Evolutionary conservation across 2,113 vertebrate genomes (phyloP).

Genomic region (Sphaerodactylus townsendi): DNA sequence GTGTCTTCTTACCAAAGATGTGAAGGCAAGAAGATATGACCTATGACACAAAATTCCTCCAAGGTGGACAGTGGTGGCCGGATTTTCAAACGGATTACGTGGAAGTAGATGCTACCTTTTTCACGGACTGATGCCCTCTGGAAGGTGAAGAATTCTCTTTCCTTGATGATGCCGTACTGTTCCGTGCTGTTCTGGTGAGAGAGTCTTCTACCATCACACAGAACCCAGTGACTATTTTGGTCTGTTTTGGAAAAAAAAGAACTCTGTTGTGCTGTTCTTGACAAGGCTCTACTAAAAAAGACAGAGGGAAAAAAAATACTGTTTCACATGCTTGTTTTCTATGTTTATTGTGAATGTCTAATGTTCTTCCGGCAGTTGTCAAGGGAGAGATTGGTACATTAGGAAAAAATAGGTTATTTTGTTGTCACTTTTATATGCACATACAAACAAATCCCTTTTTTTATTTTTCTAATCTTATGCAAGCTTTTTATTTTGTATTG

Average conservation of each 20-base stretch:
- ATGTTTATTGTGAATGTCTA: constrained; percentile 20
- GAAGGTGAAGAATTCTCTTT: constrained; percentile 10
- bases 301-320: constrained; percentile 24
- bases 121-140: constrained; percentile 8
- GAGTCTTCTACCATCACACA: background rate
- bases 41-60: constrained; percentile 34
- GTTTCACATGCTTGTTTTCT: constrained; percentile 39
- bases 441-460: constrained; percentile 34
- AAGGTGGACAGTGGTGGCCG: constrained; percentile 50
- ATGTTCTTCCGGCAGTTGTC: constrained; percentile 46
- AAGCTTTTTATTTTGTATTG: constrained; percentile 47
- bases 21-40: constrained; percentile 52
- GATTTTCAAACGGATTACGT: constrained; percentile 30
- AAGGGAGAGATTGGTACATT: constrained; percentile 33
- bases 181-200: background rate
- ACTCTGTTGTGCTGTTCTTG: background rate
- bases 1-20: constrained; percentile 21
- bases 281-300: constrained; percentile 1
- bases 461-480: constrained; percentile 50
- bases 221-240: constrained; percentile 20
- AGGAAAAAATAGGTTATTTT: constrained; percentile 38
- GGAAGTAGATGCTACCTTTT: constrained; percentile 24
- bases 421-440: constrained; percentile 48
- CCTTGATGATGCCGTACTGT: constrained; percentile 38
- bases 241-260: constrained; percentile 41